Evolutionary conservation across 1,140 invertebrate genomes (phyloP).

Genomic region (Hormaphis cornu): DNA sequence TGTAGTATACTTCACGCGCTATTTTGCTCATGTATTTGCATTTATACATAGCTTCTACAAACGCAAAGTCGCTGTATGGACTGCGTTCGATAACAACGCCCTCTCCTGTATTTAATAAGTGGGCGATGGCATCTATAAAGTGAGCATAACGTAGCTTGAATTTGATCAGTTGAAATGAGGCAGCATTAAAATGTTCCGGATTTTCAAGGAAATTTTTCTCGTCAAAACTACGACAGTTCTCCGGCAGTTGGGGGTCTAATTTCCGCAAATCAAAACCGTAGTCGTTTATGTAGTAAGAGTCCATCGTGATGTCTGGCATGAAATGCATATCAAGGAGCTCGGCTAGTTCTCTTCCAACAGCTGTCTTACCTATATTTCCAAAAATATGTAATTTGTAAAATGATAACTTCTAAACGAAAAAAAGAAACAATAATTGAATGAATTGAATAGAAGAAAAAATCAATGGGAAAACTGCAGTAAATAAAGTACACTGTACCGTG

Average conservation of each 20-base stretch:
- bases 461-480: too few species aligned
- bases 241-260: conserved; percentile 59
- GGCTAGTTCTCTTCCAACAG: conserved; percentile 69
- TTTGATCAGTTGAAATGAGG: conserved; percentile 59
- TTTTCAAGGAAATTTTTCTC: conserved; percentile 60
- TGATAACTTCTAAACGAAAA: neutral
- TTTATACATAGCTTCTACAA: conserved; percentile 70
- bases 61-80: conserved; percentile 72
- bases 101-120: conserved; percentile 78
- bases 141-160: conserved; percentile 56
- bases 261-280: conserved; percentile 70
- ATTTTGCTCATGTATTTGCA: conserved; percentile 54
- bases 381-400: neutral
- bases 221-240: conserved; percentile 57
- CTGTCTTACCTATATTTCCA: conserved; percentile 50
- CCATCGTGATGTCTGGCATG: conserved; percentile 66
- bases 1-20: conserved; percentile 56
- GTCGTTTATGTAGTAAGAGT: conserved; percentile 59
- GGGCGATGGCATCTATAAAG: conserved; percentile 73
- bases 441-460: too few species aligned
- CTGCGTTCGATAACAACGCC: conserved; percentile 80
- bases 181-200: conserved; percentile 55
- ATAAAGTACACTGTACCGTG: too few species aligned
- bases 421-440: too few species aligned
- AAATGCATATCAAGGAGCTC: conserved; percentile 78